Percentiles rank a stretch among this genome's conserved stretches.
Evolutionary conservation across 2,113 vertebrate genomes (phyloP).

Genomic region (Cavia porcellus): DNA sequence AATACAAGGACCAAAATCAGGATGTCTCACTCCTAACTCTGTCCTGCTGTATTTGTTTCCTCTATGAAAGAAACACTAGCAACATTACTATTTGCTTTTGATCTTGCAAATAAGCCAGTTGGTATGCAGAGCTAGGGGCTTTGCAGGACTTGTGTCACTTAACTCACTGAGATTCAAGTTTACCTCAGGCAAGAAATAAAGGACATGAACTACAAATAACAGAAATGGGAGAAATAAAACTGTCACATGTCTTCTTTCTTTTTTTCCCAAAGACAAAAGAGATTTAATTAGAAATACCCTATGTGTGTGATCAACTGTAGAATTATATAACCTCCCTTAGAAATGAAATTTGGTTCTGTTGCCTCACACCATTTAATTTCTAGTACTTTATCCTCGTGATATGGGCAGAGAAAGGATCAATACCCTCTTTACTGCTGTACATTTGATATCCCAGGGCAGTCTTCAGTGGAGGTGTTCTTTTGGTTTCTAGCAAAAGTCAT

Average conservation of each 20-base stretch:
- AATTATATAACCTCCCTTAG: neutral
- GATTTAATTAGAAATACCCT: conserved; percentile 4
- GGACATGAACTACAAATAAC: neutral
- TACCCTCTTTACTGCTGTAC: neutral
- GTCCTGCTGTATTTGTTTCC: neutral
- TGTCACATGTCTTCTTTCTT: neutral
- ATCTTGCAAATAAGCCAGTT: neutral
- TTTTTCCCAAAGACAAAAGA: neutral
- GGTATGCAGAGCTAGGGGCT: neutral
- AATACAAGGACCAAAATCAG: neutral
- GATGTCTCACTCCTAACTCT: neutral
- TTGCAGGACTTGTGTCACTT: neutral
- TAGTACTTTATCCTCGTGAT: neutral
- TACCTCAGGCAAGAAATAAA: neutral
- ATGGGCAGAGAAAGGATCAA: neutral
- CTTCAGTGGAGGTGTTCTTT: neutral
- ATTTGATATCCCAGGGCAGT: neutral
- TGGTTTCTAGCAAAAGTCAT: neutral
- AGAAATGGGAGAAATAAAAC: neutral
- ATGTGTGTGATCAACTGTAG: neutral
- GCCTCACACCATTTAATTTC: neutral
- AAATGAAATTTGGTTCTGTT: neutral
- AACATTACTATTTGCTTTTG: neutral
- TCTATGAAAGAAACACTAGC: neutral
- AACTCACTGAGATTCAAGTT: neutral